These are phyloP conservation scores for Hoplostethus atlanticus DNA, from an alignment of 2,797 vertebrate genomes.

Conservation along the genomic window DNA sequence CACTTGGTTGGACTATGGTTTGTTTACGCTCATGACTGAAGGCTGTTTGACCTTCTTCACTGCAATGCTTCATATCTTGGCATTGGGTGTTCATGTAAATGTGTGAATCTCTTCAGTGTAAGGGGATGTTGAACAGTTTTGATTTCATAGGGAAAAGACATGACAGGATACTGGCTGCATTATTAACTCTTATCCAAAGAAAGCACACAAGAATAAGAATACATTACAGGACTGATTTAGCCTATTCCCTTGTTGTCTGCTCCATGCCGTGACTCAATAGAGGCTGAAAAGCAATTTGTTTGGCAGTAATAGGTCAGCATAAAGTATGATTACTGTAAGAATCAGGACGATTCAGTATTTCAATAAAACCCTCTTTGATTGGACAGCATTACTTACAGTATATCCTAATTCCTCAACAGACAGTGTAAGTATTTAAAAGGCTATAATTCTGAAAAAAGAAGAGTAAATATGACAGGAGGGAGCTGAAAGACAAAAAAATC, in stretches of 20 bases:
- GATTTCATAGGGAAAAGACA: neutral
- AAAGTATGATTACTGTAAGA: neutral
- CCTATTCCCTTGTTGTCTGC: neutral
- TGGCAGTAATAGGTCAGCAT: neutral
- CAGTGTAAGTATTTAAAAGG: neutral
- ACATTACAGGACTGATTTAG: neutral
- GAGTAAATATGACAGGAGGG: neutral
- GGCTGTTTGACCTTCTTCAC: too few species aligned
- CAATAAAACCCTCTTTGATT: neutral
- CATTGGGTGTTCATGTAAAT: too few species aligned
- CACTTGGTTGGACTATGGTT: too few species aligned
- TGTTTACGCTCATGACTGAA: too few species aligned
- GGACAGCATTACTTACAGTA: neutral
- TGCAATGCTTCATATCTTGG: too few species aligned
- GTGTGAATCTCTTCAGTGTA: too few species aligned
- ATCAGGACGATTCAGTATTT: neutral
- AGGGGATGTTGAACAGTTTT: neutral
- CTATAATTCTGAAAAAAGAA: neutral
- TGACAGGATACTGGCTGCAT: neutral
- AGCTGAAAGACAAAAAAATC: conserved; percentile 13
- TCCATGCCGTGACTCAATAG: neutral
- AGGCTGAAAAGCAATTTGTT: neutral
- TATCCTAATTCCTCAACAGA: neutral
- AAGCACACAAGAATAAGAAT: too few species aligned
- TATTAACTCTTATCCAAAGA: neutral